Base-by-base conservation (phyloP, 1,140 invertebrate genomes). In the Atta texana region DNA sequence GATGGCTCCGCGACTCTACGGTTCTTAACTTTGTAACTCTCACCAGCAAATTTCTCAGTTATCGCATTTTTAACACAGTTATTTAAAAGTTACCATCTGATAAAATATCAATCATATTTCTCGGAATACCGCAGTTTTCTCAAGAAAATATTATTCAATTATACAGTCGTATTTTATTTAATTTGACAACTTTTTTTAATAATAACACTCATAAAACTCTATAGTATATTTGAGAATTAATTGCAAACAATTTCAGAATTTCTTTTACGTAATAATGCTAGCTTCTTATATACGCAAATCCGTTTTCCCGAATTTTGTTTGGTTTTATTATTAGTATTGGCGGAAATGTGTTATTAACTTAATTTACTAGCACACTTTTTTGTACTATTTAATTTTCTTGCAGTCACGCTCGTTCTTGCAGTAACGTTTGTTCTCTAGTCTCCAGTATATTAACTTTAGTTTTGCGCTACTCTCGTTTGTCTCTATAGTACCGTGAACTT, bases 31-130 rank as follows among this genome's bases (percentile, higher is more conserved):
- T 24, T n/a, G 77, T 31, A 14, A 5, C 49, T 51, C 53, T 44
- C 53, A 63, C 21, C 53, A 82, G 21, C 44, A 80, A 80, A 51
- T 49, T 49, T 16, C 63, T 1, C n/a, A 31, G 39, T 86, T 80
- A 78, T 61, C 72, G 14, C 34, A 28, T 63, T 51, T 84, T 84
- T 78, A 51, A 81, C 55, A 12, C 34, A 85, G 14, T 74, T 89
- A 68, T 39, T 51, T 44, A 49, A 3, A 76, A 89, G 53, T 82
- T 86, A 28, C 69, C 39, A 64, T 86, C n/a, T 64, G 57, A 85
- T 76, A 64, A 76, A 53, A 51, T 76, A 53, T 77, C 44, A 51
- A 14, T 72, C 49, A 28, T 85, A 77, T 77, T 49, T 77, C 18
- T 21, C 28, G 44, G 7, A 49, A 18, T 39, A 76, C 18, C 31